A percentile compares a stretch with the other conserved stretches of the same genome.
Conservation (phyloP, 2,888 invertebrate species). For the Heteromyza rotundicornis region DNA sequence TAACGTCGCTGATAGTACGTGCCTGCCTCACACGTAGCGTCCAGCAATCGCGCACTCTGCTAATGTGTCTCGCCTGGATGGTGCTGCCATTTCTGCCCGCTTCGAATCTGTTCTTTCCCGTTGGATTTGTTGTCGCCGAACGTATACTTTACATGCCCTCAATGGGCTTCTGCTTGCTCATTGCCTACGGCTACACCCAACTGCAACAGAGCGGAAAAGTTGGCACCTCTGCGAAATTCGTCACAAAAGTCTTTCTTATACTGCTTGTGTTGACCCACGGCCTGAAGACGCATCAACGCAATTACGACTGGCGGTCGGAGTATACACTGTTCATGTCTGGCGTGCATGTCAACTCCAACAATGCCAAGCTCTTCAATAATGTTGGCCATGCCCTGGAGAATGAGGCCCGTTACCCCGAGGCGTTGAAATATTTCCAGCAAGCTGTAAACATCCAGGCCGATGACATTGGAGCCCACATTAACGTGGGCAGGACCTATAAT, state of each 20-base stretch:
- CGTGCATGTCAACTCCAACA: conserved; percentile 78
- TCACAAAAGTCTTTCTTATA: conserved; percentile 61
- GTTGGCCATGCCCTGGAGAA: conserved; percentile 95
- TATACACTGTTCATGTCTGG: conserved; percentile 94
- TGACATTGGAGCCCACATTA: conserved; percentile 96
- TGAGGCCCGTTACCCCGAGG: conserved; percentile 73
- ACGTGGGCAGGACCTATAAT: conserved; percentile 94
- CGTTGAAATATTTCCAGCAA: conserved; percentile 88
- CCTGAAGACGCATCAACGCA: conserved; percentile 84
- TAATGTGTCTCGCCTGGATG: conserved; percentile 84
- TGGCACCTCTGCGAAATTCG: neutral
- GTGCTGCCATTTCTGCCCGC: conserved; percentile 94
- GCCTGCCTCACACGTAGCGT: conserved; percentile 66
- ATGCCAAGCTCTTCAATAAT: conserved; percentile 96
- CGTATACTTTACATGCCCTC: conserved; percentile 95
- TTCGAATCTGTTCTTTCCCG: conserved; percentile 96
- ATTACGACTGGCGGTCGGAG: conserved; percentile 93
- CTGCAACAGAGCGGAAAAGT: conserved; percentile 51
- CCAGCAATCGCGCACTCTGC: conserved; percentile 70
- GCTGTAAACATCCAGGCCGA: conserved; percentile 93
- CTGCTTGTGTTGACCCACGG: conserved; percentile 79
- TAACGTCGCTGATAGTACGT: conserved; percentile 64
- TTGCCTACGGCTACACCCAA: conserved; percentile 84
- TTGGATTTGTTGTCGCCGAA: conserved; percentile 97
- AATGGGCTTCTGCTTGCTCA: conserved; percentile 94